Evolutionary conservation across 2,113 vertebrate species (phyloP), one percentile per base, ranked within the genome.

Genomic region (Capricornis sumatraensis): DNA sequence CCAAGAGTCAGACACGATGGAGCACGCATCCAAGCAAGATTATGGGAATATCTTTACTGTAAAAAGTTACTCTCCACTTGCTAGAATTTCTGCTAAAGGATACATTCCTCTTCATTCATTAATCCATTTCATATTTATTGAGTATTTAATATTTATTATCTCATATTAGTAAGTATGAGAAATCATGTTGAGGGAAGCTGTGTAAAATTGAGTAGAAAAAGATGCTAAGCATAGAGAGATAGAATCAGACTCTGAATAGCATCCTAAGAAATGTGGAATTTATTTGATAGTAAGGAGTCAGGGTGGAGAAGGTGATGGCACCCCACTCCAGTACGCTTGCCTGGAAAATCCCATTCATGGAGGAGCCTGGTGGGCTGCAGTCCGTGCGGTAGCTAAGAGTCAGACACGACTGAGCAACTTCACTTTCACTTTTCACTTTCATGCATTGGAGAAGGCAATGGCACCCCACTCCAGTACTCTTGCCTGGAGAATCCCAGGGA

Each of bases 11-110:
- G 21, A 76, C 23, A 43, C 2, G 5, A 40, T 36, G 40, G n/a
- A 74, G n/a, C n/a, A 40, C 0, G 2, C n/a, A 23, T 21, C 67
- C 67, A 74, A 40, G 67, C 36, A 84, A 81, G 6, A 33, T 91
- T 33, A 50, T n/a, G 81, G 47, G 15, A n/a, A 82, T 1, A 85
- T 67, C 14, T 95, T 21, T 79, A 23, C 17, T 45, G 5, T 83
- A 78, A 83, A 74, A 88, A 47, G 12, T 55, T 78, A 47, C 14
- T 94, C 23, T 91, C 9, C 2, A 33, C 50, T 13, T 87, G 25
- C 83, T 91, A 78, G 23, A 52, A 82, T 64, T 93, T 91, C 55
- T 94, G 7, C 67, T 86, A 36, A 86, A 45, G 21, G 53, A 91
- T 25, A 89, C 23, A n/a, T 52, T 15, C 9, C 3, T 94, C 17